phyloP scores from a whole-genome alignment of 2,113 vertebrate species.

The Vireo altiloquus region DNA sequence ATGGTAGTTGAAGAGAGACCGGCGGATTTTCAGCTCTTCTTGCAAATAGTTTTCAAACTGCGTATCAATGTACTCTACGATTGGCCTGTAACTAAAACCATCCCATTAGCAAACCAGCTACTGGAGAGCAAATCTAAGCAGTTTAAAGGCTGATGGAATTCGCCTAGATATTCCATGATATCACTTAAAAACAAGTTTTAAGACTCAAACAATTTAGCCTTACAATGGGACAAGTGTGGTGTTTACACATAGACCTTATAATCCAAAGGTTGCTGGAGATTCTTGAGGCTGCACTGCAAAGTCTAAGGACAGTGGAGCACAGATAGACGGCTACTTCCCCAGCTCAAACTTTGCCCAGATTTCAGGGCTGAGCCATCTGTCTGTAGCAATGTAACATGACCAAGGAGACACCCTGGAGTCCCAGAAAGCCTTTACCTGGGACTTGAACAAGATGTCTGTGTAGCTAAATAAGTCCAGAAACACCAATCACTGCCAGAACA shows the following conservation, averaged over 20 bases:
- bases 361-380: background rate
- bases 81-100: slow-evolving; percentile 93
- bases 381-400: background rate
- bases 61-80: slow-evolving; percentile 97
- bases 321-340: background rate
- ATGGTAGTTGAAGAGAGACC: slow-evolving; percentile 95
- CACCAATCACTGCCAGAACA: background rate
- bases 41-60: slow-evolving; percentile 98
- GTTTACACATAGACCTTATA: background rate
- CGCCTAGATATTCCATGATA: background rate
- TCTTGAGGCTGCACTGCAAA: background rate
- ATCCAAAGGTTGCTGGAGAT: background rate
- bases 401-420: background rate
- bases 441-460: background rate
- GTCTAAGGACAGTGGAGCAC: background rate
- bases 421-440: background rate
- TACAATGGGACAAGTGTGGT: background rate
- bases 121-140: background rate
- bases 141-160: background rate
- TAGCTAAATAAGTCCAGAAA: background rate
- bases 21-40: slow-evolving; percentile 97
- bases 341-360: background rate
- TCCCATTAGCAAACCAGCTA: slow-evolving; percentile 65
- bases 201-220: background rate
- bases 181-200: background rate